phyloP scores from a whole-genome alignment of 2,888 invertebrate species.

The Kuschelorhynchus macadamiae region DNA sequence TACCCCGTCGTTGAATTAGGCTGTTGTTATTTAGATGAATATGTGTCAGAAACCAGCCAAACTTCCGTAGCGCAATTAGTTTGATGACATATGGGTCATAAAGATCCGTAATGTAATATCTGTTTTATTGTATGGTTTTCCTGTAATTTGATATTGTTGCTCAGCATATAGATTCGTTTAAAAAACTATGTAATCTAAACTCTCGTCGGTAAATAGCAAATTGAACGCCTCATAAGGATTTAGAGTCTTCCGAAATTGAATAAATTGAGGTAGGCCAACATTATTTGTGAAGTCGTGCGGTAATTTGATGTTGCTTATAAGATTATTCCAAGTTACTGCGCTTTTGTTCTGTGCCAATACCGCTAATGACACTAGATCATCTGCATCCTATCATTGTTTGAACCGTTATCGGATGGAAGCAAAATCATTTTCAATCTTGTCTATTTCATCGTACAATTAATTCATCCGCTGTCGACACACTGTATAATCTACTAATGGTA shows the following conservation, averaged over 20 bases:
- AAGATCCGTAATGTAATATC: not conserved
- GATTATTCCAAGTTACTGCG: too few relatives aligned
- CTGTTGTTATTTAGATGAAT: constrained; percentile 1
- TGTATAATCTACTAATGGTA: too few relatives aligned
- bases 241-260: not conserved
- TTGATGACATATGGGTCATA: not conserved
- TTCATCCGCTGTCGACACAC: too few relatives aligned
- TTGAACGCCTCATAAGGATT: not conserved
- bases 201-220: not conserved
- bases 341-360: too few relatives aligned
- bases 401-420: too few relatives aligned
- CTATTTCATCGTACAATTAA: too few relatives aligned
- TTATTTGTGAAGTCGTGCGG: too few relatives aligned
- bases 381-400: too few relatives aligned
- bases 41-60: not conserved
- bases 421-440: too few relatives aligned
- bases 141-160: not conserved
- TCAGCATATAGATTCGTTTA: not conserved
- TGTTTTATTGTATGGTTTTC: too few relatives aligned
- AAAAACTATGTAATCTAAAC: not conserved
- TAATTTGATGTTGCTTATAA: too few relatives aligned
- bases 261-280: not conserved
- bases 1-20: not conserved
- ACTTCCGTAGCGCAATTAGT: not conserved
- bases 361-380: too few relatives aligned